Evolutionary conservation across 2,797 vertebrate species (phyloP).

Genomic region (Acanthurus lineatus): DNA sequence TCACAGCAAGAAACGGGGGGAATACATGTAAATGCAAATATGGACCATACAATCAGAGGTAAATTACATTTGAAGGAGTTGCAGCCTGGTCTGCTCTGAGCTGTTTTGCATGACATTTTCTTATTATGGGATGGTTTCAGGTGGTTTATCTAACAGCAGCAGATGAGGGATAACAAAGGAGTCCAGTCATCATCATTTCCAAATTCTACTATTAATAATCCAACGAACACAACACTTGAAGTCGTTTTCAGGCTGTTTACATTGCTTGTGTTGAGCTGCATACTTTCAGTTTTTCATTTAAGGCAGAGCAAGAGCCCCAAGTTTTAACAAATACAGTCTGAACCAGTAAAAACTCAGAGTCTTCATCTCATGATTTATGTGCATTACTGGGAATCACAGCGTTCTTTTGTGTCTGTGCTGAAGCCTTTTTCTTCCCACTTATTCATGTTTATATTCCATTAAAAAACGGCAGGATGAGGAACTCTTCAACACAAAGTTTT

Average conservation of each 20-base stretch:
- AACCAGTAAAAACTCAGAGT: neutral
- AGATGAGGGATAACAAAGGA: too few relatives aligned
- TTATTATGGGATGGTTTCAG: too few relatives aligned
- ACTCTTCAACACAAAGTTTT: neutral
- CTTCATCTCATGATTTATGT: neutral
- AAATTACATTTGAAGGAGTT: too few relatives aligned
- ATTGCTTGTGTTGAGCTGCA: neutral
- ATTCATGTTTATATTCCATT: neutral
- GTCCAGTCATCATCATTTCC: too few relatives aligned
- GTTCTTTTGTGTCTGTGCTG: neutral
- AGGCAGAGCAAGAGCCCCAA: neutral
- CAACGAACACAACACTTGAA: too few relatives aligned
- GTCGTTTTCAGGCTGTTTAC: neutral
- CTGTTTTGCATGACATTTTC: neutral
- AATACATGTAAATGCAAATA: neutral
- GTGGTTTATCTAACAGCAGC: too few relatives aligned
- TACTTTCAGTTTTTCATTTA: neutral
- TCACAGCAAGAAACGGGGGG: neutral
- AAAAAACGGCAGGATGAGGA: neutral
- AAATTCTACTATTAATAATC: too few relatives aligned
- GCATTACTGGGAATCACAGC: neutral
- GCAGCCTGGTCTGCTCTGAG: neutral
- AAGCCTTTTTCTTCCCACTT: neutral
- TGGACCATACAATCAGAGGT: neutral
- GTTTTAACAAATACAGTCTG: neutral